Conservation (phyloP, 2,113 vertebrate species). For the Ondatra zibethicus region DNA sequence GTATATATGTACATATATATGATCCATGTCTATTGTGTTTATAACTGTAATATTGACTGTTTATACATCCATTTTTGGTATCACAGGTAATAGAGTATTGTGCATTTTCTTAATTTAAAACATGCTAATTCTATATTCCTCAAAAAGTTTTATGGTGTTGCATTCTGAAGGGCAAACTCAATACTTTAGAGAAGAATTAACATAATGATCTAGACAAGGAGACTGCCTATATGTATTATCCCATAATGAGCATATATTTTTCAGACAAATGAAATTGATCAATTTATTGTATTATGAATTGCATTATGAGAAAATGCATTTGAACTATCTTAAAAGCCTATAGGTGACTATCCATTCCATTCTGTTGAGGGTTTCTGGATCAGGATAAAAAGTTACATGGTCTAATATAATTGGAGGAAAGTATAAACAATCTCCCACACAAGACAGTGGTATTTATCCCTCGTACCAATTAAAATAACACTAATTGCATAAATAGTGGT, state of each 20-base stretch:
- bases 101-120: neutral
- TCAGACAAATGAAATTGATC: neutral
- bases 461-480: neutral
- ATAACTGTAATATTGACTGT: neutral
- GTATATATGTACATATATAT: too few species aligned
- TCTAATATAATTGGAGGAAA: constrained; percentile 15
- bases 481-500: constrained; percentile 45
- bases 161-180: neutral
- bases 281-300: neutral
- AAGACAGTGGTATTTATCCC: constrained; percentile 24
- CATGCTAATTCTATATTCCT: neutral
- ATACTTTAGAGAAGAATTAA: neutral
- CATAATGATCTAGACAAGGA: neutral
- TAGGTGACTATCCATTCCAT: neutral
- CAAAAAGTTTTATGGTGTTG: neutral
- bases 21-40: neutral
- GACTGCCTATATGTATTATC: neutral
- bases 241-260: neutral
- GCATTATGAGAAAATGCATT: neutral
- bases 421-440: constrained; percentile 17
- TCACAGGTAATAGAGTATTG: neutral
- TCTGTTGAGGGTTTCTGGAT: neutral
- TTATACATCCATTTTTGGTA: neutral
- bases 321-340: neutral
- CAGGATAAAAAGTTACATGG: neutral